Conservation (phyloP, 2,888 invertebrate species). For the Drosophila multiciliata region DNA sequence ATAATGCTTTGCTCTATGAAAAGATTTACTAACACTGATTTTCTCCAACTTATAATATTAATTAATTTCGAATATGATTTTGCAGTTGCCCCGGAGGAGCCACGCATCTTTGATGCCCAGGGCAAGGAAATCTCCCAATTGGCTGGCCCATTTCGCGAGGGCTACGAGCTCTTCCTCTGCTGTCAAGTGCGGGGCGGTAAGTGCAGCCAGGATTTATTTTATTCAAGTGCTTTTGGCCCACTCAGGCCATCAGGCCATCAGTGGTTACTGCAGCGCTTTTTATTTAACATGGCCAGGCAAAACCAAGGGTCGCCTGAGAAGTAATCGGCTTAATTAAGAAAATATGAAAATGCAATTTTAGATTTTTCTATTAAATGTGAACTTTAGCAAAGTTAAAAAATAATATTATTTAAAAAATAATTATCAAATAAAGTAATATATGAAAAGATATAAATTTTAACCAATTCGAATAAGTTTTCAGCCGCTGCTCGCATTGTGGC, state of each 20-base stretch:
- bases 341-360: background rate
- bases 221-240: background rate
- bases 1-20: background rate
- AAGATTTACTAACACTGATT: background rate
- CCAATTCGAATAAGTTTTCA: background rate
- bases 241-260: conserved; percentile 4
- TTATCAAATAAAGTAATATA: background rate
- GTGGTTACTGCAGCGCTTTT: conserved; percentile 25
- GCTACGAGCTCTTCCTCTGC: conserved; percentile 92
- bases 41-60: background rate
- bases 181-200: conserved; percentile 95
- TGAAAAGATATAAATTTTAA: background rate
- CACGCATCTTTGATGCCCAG: conserved; percentile 93
- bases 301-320: background rate
- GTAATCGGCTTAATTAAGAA: background rate
- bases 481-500: background rate
- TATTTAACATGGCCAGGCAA: conserved; percentile 24
- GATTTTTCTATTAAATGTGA: background rate
- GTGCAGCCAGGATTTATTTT: conserved; percentile 56
- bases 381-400: background rate
- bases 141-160: conserved; percentile 95
- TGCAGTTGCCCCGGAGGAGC: conserved; percentile 91
- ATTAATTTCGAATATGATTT: conserved; percentile 3
- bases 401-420: background rate
- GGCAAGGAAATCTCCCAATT: conserved; percentile 91